A percentile compares a stretch with the other conserved stretches of the same genome.
These are phyloP conservation scores for Philaenus spumarius DNA, from an alignment of 1,140 invertebrate species.

Conservation along the genomic window DNA sequence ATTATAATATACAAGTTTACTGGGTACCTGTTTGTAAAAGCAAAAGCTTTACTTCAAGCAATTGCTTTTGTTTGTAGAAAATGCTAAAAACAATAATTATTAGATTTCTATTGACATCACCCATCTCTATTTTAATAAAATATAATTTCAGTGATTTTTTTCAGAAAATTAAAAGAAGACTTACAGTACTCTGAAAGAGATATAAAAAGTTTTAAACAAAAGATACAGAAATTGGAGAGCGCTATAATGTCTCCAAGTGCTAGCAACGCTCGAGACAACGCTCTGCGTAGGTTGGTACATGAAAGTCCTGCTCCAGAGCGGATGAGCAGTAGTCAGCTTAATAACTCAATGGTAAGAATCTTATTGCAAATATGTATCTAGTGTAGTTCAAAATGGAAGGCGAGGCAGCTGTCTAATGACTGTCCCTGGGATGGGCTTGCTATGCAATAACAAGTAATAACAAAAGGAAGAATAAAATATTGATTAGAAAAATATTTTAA, in stretches of 20 bases:
- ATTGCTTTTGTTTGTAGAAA: too few species aligned
- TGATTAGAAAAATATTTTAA: too few species aligned
- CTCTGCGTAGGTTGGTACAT: slow-evolving; percentile 16
- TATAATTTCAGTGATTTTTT: background rate
- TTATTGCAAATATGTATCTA: too few species aligned
- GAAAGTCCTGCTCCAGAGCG: slow-evolving; percentile 24
- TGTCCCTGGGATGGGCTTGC: too few species aligned
- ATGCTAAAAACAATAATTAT: background rate
- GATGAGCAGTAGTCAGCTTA: background rate
- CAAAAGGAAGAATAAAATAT: too few species aligned
- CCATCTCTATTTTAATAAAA: background rate
- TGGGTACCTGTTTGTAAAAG: too few species aligned
- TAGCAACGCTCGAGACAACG: slow-evolving; percentile 13
- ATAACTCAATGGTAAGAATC: slow-evolving; percentile 10
- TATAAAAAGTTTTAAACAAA: slow-evolving; percentile 21
- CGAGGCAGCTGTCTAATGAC: too few species aligned
- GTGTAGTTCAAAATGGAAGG: too few species aligned
- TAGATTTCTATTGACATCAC: background rate
- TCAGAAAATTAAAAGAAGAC: slow-evolving; percentile 31
- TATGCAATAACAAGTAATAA: too few species aligned
- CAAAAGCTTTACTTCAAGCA: too few species aligned
- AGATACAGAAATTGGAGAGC: slow-evolving; percentile 21
- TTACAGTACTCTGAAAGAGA: slow-evolving; percentile 25
- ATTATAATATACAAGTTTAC: too few species aligned
- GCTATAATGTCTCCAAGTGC: slow-evolving; percentile 14